Evolutionary conservation across 2,888 invertebrate genomes (phyloP).

Genomic region (Noctua janthe): DNA sequence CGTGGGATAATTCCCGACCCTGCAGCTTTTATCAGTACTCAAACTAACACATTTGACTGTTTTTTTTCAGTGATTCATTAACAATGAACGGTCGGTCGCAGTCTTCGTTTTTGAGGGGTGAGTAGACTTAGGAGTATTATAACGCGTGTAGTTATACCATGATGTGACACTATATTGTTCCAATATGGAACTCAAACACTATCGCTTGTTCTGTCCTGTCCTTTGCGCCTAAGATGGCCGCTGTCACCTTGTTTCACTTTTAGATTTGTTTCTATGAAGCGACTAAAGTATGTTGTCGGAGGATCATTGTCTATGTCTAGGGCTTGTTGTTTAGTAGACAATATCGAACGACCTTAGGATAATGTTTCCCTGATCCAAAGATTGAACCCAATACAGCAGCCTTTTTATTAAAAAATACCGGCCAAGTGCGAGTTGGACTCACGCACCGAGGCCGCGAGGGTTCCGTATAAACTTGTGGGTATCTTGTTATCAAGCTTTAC

Average conservation of each 20-base stretch:
- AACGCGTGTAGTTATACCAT: neutral
- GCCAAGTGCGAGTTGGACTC: no score
- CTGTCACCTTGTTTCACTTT: neutral
- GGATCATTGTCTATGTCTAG: constrained; percentile 20
- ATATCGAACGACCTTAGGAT: neutral
- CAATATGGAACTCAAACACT: neutral
- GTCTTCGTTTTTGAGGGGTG: constrained; percentile 64
- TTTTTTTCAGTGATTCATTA: constrained; percentile 57
- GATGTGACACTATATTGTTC: neutral
- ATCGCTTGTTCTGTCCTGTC: neutral
- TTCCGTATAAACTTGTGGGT: no score
- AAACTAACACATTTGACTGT: neutral
- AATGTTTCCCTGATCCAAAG: neutral
- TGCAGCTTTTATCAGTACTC: neutral
- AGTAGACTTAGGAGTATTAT: constrained; percentile 25
- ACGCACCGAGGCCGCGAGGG: no score
- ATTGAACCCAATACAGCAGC: no score
- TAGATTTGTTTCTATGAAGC: neutral
- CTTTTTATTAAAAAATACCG: no score
- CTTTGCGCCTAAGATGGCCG: no score
- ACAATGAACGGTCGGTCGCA: constrained; percentile 65
- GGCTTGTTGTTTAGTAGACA: neutral
- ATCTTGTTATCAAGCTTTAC: no score
- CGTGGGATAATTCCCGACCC: neutral
- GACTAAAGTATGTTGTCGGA: neutral